Evolutionary conservation across 1,140 invertebrate genomes (phyloP).

Genomic region (Drosophila teissieri): DNA sequence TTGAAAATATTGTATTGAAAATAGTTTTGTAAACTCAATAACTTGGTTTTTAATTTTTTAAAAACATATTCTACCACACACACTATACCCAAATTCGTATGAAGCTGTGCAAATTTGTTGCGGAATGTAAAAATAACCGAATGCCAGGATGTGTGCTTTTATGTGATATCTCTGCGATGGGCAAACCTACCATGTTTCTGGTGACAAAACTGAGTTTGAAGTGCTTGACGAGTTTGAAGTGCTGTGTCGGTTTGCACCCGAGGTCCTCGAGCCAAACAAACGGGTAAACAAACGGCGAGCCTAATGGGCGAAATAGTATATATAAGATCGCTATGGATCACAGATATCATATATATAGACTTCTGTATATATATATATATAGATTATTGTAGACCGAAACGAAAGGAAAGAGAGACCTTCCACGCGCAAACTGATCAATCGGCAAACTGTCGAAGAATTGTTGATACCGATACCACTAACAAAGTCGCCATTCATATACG

Average conservation of each 20-base stretch:
- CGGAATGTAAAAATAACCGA: background rate
- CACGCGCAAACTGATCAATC: conserved; percentile 80
- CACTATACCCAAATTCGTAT: background rate
- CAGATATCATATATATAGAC: background rate
- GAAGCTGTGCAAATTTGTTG: background rate
- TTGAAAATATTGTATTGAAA: too few species aligned
- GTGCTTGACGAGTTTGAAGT: background rate
- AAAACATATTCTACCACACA: background rate
- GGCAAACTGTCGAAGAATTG: conserved; percentile 81
- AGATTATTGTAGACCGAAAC: conserved; percentile 21
- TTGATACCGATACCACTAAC: conserved; percentile 72
- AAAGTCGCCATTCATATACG: conserved; percentile 23
- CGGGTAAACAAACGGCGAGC: conserved; percentile 4
- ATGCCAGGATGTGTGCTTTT: background rate
- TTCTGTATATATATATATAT: background rate
- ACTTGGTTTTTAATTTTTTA: background rate
- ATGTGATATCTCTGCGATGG: background rate
- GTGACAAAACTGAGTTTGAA: background rate
- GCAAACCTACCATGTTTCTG: conserved; percentile 58
- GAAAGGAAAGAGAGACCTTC: conserved; percentile 68
- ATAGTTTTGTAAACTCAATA: background rate
- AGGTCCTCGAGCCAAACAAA: conserved; percentile 31
- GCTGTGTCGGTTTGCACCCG: background rate
- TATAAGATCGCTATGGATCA: conserved; percentile 4
- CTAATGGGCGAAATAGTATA: conserved; percentile 6